Conservation (phyloP, 2,797 vertebrate species). For the Brachyrhaphis roseni region DNA sequence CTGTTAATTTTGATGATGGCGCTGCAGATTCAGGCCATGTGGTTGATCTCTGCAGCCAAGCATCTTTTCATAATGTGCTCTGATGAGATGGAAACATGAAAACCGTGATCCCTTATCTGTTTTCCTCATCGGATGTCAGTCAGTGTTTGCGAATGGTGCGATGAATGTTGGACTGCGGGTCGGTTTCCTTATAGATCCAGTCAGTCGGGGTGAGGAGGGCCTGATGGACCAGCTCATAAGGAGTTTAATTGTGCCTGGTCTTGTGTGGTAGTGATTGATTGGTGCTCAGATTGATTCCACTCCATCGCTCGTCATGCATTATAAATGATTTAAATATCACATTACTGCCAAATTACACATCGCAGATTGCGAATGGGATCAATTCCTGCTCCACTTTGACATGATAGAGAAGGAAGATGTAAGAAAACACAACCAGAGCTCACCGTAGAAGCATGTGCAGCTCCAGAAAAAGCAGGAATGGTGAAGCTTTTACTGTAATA, state of each 20-base stretch:
- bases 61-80: slow-evolving; percentile 23
- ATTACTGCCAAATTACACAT: slow-evolving; percentile 59
- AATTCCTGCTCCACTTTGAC: slow-evolving; percentile 45
- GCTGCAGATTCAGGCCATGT: slow-evolving; percentile 20
- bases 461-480: slow-evolving; percentile 6
- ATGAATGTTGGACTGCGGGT: not conserved
- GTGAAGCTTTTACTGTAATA: slow-evolving; percentile 37
- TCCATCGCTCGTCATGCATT: slow-evolving; percentile 52
- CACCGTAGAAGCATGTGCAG: slow-evolving; percentile 8
- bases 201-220: slow-evolving; percentile 15
- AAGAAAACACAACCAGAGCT: not conserved
- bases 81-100: slow-evolving; percentile 29
- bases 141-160: not conserved
- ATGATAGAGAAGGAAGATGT: not conserved
- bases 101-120: slow-evolving; percentile 17
- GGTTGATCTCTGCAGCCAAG: slow-evolving; percentile 16
- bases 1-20: slow-evolving; percentile 36
- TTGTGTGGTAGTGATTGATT: slow-evolving; percentile 56
- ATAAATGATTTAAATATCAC: slow-evolving; percentile 67
- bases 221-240: slow-evolving; percentile 29
- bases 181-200: slow-evolving; percentile 19
- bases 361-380: slow-evolving; percentile 50
- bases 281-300: slow-evolving; percentile 57
- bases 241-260: slow-evolving; percentile 46
- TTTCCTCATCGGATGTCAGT: slow-evolving; percentile 4